phyloP scores from a whole-genome alignment of 2,797 vertebrate genomes.

The Malacoctenus gilli region DNA sequence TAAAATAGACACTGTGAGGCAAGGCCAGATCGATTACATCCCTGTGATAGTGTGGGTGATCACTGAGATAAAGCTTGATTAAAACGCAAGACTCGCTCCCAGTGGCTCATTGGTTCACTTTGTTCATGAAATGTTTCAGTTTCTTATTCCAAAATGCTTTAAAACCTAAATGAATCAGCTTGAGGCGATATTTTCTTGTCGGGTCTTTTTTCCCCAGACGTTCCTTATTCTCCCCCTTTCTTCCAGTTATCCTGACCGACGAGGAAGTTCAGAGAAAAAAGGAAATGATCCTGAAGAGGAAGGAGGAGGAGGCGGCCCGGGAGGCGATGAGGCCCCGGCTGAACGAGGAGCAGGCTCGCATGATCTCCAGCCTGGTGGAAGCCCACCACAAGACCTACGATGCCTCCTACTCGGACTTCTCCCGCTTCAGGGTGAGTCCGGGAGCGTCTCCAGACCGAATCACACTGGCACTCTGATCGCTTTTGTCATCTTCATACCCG shows the following conservation, averaged over 20 bases:
- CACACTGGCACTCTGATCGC: too few relatives aligned
- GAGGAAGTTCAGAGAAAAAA: conserved; percentile 97
- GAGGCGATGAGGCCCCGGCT: conserved; percentile 90
- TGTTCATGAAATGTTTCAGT: too few relatives aligned
- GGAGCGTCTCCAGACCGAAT: too few relatives aligned
- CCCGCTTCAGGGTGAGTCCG: conserved; percentile 87
- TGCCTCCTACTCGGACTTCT: conserved; percentile 91
- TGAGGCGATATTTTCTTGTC: rapidly evolving
- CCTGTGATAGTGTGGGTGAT: too few relatives aligned
- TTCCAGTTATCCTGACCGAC: conserved; percentile 94
- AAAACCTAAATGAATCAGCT: too few relatives aligned
- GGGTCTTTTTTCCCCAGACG: neutral
- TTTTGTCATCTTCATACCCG: too few relatives aligned
- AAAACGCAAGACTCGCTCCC: too few relatives aligned
- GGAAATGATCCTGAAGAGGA: conserved; percentile 93
- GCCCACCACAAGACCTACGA: conserved; percentile 97
- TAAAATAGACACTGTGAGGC: too few relatives aligned
- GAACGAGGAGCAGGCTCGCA: conserved; percentile 87
- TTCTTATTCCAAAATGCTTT: too few relatives aligned
- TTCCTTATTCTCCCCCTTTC: neutral
- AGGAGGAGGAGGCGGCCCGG: conserved; percentile 91
- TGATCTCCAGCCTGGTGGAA: conserved; percentile 90
- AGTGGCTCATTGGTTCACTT: too few relatives aligned
- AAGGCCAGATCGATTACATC: too few relatives aligned
- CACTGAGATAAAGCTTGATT: too few relatives aligned